Base-by-base conservation (phyloP, 2,888 invertebrate species). In the Hanleya hanleyi region DNA sequence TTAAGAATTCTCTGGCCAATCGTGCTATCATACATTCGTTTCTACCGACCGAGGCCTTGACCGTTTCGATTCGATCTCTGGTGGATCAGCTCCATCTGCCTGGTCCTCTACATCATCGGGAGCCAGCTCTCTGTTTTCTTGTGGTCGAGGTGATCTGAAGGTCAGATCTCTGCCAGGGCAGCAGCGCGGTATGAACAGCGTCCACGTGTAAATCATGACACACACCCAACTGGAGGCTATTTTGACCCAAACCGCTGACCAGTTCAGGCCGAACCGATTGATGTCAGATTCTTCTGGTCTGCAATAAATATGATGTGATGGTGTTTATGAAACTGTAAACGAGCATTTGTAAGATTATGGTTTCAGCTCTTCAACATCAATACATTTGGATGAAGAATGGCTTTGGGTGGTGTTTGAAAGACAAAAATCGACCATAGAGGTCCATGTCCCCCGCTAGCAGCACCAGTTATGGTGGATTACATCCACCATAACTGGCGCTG, bases 171-270 rank as follows among this genome's bases (percentile, higher is more conserved):
- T 71, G n/a, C 87, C 87, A 7, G 86, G 86, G 76, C 88, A 84
- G 36, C 86, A 84, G 36, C 80, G 80, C 0, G 90, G 90, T 4
- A 89, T 73, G 71, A 90, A 85, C 9, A 91, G 80, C 15, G 90
- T 89, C 82, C 87, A 87, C 7, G 91, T 70, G 76, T 91, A 92
- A 33, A 92, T 87, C 7, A 88, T 62, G 18, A 91, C 85, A 81
- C 91, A 92, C 1, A 86, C 83, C 91, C 91, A 91, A 69, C 90
- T 90, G 1, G 91, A 91, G 0, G 84, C 89, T 86, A 92, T 91
- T 80, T 91, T 91, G 32, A 91, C 89, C 91, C 91, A 92, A 6
- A 91, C 91, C 15, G 91, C 88, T 15, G 91, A 86, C 91, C 91
- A 91, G 79, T 91, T 91, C 47, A 89, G 83, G 12, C 90, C 91